phyloP scores from a whole-genome alignment of 2,888 invertebrate genomes.

The Cancer borealis region DNA sequence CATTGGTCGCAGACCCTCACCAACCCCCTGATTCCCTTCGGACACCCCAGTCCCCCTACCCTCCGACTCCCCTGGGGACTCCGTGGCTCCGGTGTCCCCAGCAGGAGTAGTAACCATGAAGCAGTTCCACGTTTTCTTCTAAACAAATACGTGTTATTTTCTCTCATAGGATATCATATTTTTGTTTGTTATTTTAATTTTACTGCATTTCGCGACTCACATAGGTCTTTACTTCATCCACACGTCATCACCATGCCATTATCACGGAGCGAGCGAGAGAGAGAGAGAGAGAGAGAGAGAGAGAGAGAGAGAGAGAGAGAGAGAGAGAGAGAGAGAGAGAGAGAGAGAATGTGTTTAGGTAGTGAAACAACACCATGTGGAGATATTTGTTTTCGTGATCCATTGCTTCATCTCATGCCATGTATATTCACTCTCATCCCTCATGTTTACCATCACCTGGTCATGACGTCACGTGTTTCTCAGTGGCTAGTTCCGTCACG shows the following conservation, averaged over 20 bases:
- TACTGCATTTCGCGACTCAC: conserved; percentile 45
- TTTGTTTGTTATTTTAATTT: conserved; percentile 58
- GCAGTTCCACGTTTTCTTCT: conserved; percentile 43
- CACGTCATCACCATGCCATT: conserved; percentile 54
- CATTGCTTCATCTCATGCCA: conserved; percentile 65
- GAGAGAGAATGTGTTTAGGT: not conserved
- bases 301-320: conserved; percentile 48
- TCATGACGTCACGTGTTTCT: conserved; percentile 68
- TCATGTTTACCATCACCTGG: conserved; percentile 64
- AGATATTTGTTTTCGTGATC: conserved; percentile 41
- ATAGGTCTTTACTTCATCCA: conserved; percentile 50
- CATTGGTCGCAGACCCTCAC: conserved; percentile 38
- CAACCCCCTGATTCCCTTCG: not conserved
- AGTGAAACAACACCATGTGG: conserved; percentile 39
- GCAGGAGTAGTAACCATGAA: conserved; percentile 23
- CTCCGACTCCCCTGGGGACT: not conserved
- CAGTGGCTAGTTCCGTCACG: conserved; percentile 67
- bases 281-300: conserved; percentile 24
- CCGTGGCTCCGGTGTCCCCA: conserved; percentile 9
- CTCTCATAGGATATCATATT: conserved; percentile 46
- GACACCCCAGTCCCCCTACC: conserved; percentile 10
- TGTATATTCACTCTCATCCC: conserved; percentile 70
- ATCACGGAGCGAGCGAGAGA: conserved; percentile 40
- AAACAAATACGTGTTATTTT: conserved; percentile 45
- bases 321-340: conserved; percentile 46